phyloP scores from a whole-genome alignment of 2,113 vertebrate species.

The Haemorhous mexicanus region DNA sequence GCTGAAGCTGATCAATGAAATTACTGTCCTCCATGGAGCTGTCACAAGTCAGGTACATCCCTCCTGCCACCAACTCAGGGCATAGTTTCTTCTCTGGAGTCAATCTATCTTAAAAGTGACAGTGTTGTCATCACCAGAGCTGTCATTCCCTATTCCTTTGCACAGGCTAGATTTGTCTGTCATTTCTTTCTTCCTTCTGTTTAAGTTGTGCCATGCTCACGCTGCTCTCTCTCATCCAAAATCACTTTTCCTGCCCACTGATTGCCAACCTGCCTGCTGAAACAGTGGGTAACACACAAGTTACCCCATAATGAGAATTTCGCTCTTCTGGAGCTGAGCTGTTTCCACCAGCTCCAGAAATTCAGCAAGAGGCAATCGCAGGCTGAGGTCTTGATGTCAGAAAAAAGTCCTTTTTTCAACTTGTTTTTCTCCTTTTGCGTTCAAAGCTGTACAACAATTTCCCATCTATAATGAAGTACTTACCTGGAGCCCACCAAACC shows the following conservation, averaged over 20 bases:
- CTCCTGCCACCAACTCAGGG: not conserved
- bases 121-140: not conserved
- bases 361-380: rapidly evolving
- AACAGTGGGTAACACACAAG: rapidly evolving
- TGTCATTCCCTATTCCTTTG: not conserved
- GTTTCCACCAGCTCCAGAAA: not conserved
- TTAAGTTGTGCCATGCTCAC: not conserved
- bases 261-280: not conserved
- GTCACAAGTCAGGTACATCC: slow-evolving; percentile 44
- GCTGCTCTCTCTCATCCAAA: not conserved
- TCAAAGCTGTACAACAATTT: slow-evolving; percentile 71
- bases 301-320: not conserved
- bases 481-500: slow-evolving; percentile 77
- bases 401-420: not conserved
- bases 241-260: not conserved
- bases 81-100: not conserved
- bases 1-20: slow-evolving; percentile 72
- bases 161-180: not conserved
- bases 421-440: not conserved
- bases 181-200: not conserved
- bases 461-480: slow-evolving; percentile 68
- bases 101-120: rapidly evolving
- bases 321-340: not conserved
- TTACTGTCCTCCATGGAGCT: not conserved
- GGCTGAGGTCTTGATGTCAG: not conserved